Conservation (phyloP, 2,797 vertebrate genomes). For the Pteronotus mesoamericanus region DNA sequence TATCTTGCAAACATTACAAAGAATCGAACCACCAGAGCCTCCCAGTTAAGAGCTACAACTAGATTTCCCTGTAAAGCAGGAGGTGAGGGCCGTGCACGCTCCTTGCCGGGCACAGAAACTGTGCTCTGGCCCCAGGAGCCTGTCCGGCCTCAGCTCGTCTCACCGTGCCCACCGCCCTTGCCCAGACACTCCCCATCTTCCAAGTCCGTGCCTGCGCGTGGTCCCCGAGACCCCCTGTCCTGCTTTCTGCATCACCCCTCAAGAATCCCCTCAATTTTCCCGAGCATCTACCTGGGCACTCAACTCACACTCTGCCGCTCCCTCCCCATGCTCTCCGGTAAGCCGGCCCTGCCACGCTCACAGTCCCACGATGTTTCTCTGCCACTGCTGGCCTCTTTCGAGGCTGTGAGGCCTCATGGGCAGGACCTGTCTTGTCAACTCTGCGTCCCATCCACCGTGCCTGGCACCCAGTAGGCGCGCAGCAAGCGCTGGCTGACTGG, state of each 20-base stretch:
- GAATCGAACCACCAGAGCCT: not conserved
- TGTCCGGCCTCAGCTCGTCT: not conserved
- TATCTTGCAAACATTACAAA: not conserved
- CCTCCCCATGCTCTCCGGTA: not conserved
- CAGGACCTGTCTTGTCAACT: not conserved
- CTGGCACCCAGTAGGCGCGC: not conserved
- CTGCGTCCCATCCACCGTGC: rapidly evolving
- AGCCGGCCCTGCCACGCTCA: not conserved
- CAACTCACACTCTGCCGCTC: not conserved
- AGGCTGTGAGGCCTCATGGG: not conserved
- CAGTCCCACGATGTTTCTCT: rapidly evolving
- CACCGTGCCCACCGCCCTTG: not conserved
- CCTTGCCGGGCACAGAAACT: not conserved
- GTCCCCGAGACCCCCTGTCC: not conserved
- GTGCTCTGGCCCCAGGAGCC: not conserved
- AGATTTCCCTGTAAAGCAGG: not conserved
- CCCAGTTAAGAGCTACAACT: not conserved
- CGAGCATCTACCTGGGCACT: not conserved
- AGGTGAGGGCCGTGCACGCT: rapidly evolving
- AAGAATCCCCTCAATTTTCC: not conserved
- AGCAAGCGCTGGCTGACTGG: not conserved
- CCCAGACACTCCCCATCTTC: not conserved
- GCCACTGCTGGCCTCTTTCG: not conserved
- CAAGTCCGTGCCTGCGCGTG: not conserved
- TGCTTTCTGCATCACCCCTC: not conserved